Conservation (phyloP, 2,113 vertebrate species). For the Podiceps cristatus region DNA sequence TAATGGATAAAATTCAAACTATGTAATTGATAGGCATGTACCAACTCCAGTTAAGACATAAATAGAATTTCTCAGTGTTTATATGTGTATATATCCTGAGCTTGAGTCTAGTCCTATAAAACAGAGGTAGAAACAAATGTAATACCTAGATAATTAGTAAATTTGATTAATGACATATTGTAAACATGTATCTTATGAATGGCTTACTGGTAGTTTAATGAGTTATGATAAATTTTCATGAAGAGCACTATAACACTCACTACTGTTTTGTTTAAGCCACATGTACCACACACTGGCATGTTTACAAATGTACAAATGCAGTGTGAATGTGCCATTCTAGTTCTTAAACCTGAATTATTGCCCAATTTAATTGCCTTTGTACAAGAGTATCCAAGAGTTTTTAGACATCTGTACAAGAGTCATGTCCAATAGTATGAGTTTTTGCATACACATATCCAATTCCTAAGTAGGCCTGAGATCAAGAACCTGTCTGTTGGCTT, state of each 20-base stretch:
- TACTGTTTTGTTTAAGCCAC: neutral
- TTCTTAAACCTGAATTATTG: neutral
- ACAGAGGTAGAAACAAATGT: neutral
- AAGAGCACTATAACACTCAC: neutral
- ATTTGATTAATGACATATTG: neutral
- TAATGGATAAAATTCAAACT: neutral
- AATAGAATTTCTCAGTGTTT: neutral
- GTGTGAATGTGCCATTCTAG: neutral
- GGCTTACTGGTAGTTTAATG: neutral
- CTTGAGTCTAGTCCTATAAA: neutral
- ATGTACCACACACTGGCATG: neutral
- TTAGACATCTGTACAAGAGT: neutral
- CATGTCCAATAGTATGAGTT: neutral
- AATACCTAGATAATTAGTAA: neutral
- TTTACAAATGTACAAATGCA: neutral
- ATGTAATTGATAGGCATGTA: neutral
- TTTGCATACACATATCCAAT: neutral
- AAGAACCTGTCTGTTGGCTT: neutral
- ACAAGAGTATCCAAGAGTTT: neutral
- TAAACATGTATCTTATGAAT: neutral
- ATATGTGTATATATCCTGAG: neutral
- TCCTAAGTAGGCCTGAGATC: neutral
- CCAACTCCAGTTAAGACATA: neutral
- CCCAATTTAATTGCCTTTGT: neutral
- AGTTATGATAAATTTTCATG: neutral